Evolutionary conservation across 1,140 invertebrate species (phyloP), one percentile per base, ranked within the genome.

Genomic region (Mylabris phalerata): DNA sequence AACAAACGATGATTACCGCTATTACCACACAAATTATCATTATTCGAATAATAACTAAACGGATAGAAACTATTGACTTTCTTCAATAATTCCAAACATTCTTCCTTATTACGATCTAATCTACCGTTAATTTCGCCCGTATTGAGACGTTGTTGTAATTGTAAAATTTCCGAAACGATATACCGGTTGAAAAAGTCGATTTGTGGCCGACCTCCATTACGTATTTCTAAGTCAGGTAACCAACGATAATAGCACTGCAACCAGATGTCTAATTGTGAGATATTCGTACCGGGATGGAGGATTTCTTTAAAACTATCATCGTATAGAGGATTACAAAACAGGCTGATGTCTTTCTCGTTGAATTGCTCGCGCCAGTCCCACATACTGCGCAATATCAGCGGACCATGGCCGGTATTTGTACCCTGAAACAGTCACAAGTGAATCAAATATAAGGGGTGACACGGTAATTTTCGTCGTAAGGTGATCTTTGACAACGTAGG

Each of bases 361-460:
- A 92, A 90, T 72, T 92, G 88, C 66, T 89, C 86, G 44, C 80
- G 77, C 89, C 90, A 92, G 69, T 92, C 88, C 90, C 90, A 93
- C 1, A 89, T 83, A 38, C 87, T 88, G 0, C 88, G 77, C 39
- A 87, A 72, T 3, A 86, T 77, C 41, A 90, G 75, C 19, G 79
- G 80, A 5, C 45, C 25, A 13, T 65, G 65, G 9, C 61, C 41
- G n/a, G 51, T 49, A 13, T 24, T 27, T 52, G 42, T 56, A 9
- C 60, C 61, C 60, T 64, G 50, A 48, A 60, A 57, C 26, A 25
- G 41, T n/a, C 42, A 46, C 24, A 24, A 13, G 26, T 24, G 19
- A 19, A 19, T 19, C 1, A 19, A 19, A 19, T 19, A 19, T 19
- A 19, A 19, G 19, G 19, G 19, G 19, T 19, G 19, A 19, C 19